Evolutionary conservation across 2,888 invertebrate genomes (phyloP).

Genomic region (Blastobasis adustella): DNA sequence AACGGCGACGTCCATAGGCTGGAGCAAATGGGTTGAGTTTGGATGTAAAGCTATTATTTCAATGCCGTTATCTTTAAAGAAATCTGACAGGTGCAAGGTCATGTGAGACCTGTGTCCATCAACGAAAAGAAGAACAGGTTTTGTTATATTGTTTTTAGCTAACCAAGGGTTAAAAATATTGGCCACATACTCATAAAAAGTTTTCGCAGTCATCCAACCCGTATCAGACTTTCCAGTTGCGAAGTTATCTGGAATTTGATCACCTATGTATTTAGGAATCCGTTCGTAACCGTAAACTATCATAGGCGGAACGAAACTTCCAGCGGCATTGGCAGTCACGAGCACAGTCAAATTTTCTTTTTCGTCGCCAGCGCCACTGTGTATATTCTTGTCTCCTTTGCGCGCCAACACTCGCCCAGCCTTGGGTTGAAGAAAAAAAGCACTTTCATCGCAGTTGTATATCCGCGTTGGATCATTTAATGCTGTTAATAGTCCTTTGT

Average conservation of each 20-base stretch:
- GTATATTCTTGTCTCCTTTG: slow-evolving; percentile 13
- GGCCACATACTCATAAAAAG: slow-evolving; percentile 33
- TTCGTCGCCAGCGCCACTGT: slow-evolving; percentile 18
- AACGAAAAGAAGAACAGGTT: slow-evolving; percentile 13
- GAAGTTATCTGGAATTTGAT: slow-evolving; percentile 14
- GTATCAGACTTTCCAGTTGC: slow-evolving; percentile 22
- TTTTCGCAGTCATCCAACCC: slow-evolving; percentile 32
- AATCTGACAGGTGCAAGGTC: slow-evolving; percentile 5
- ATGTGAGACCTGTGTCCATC: slow-evolving; percentile 17
- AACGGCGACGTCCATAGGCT: slow-evolving; percentile 18
- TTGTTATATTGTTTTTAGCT: slow-evolving; percentile 13
- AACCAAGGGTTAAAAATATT: slow-evolving; percentile 32
- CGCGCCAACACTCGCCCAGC: slow-evolving; percentile 19
- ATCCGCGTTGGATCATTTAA: slow-evolving; percentile 10
- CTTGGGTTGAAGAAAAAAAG: slow-evolving; percentile 36
- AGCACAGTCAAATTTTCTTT: slow-evolving; percentile 20
- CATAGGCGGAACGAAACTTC: slow-evolving; percentile 17
- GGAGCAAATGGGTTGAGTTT: slow-evolving; percentile 16
- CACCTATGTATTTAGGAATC: slow-evolving; percentile 9
- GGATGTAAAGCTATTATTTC: slow-evolving; percentile 18
- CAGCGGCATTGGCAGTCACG: slow-evolving; percentile 18
- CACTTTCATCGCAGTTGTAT: slow-evolving; percentile 14
- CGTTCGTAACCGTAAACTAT: slow-evolving; percentile 15
- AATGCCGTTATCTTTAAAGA: slow-evolving; percentile 7
- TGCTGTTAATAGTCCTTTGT: slow-evolving; percentile 1